Conservation (phyloP, 2,113 vertebrate species). For the Apaloderma vittatum region DNA sequence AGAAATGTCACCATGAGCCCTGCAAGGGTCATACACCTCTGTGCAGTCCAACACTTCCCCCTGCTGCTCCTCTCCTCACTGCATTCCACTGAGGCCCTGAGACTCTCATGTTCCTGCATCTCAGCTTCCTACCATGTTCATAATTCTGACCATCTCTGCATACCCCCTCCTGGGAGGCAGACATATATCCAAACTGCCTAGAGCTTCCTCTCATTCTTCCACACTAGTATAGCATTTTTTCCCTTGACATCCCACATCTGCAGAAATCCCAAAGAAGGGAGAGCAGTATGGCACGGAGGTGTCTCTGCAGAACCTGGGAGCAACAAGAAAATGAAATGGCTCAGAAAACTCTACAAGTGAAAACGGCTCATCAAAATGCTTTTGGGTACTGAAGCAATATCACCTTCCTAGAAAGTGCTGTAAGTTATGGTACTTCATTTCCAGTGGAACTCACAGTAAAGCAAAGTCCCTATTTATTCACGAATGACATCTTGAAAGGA, state of each 20-base stretch:
- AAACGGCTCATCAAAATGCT: not conserved
- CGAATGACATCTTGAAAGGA: not conserved
- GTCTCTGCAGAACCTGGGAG: not conserved
- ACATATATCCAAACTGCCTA: not conserved
- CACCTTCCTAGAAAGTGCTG: not conserved
- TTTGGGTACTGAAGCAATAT: not conserved
- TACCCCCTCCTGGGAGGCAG: not conserved
- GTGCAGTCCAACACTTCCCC: not conserved
- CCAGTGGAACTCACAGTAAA: not conserved
- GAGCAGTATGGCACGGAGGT: not conserved
- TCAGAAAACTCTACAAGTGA: not conserved
- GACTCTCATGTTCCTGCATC: not conserved
- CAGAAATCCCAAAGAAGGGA: not conserved
- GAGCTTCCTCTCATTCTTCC: not conserved
- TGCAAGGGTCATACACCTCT: not conserved
- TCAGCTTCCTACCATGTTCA: fast-evolving
- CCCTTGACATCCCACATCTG: not conserved
- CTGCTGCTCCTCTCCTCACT: constrained; percentile 23
- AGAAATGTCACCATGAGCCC: not conserved
- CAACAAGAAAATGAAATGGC: not conserved
- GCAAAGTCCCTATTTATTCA: not conserved
- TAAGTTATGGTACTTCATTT: not conserved
- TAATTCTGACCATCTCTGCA: not conserved
- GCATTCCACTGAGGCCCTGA: not conserved
- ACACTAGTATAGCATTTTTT: not conserved